A percentile compares a stretch with the other conserved stretches of the same genome.
Evolutionary conservation across 2,888 invertebrate genomes (phyloP).

Genomic region (Tetanocera ferruginea): DNA sequence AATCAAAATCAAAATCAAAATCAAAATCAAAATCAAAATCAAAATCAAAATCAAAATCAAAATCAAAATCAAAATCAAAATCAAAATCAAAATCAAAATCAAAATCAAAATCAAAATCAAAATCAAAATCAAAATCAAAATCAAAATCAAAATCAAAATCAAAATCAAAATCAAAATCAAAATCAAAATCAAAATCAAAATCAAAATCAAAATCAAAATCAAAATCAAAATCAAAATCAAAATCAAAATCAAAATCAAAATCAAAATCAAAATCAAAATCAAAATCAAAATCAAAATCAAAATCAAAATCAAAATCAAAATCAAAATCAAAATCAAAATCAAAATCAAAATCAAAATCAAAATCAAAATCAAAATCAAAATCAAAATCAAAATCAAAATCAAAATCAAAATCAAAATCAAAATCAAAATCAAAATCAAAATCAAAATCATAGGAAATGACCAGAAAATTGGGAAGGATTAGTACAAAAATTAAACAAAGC

Average conservation of each 20-base stretch:
- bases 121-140: no score
- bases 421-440: background rate
- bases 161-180: background rate
- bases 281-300: background rate
- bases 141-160: background rate
- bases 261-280: background rate
- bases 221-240: background rate
- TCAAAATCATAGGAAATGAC: background rate
- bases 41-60: no score
- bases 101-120: no score
- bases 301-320: background rate
- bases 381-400: no score
- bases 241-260: background rate
- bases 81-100: no score
- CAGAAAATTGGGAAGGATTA: no score
- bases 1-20: no score
- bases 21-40: no score
- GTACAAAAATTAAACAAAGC: no score
- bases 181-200: background rate
- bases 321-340: background rate
- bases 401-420: background rate
- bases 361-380: no score
- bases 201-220: background rate
- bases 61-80: no score
- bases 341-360: no score